These are phyloP conservation scores for Julus scandinavius DNA, from an alignment of 2,888 invertebrate genomes.

Conservation along the genomic window DNA sequence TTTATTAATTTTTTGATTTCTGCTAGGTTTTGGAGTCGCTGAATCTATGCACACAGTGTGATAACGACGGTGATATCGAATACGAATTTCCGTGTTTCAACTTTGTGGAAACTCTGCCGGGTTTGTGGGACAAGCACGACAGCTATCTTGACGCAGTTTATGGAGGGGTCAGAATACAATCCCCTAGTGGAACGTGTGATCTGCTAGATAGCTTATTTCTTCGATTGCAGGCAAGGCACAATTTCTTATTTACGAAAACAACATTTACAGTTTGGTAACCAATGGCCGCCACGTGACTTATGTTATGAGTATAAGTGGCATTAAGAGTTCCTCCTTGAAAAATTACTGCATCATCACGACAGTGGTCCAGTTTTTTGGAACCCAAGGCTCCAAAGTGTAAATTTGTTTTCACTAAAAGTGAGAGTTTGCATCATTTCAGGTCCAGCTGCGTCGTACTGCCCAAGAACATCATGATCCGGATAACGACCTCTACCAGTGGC, in stretches of 20 bases:
- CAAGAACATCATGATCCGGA: conserved; percentile 71
- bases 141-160: conserved; percentile 71
- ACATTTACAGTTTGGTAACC: too few relatives aligned
- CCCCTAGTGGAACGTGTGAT: conserved; percentile 70
- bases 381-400: background rate
- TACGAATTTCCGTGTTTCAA: conserved; percentile 81
- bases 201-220: conserved; percentile 76
- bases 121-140: conserved; percentile 75
- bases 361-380: too few relatives aligned
- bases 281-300: too few relatives aligned
- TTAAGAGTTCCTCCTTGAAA: too few relatives aligned
- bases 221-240: conserved; percentile 71
- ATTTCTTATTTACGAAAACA: background rate
- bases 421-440: conserved; percentile 65
- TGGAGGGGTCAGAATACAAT: conserved; percentile 73
- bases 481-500: conserved; percentile 78
- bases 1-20: background rate
- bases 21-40: conserved; percentile 74
- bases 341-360: background rate
- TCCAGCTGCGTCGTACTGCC: conserved; percentile 71
- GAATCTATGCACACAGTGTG: conserved; percentile 77
- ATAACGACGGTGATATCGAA: conserved; percentile 77
- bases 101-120: conserved; percentile 74
- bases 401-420: background rate
- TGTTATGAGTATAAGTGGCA: too few relatives aligned